Conservation (phyloP, 92 coral and sea anemone genomes). For the Epizoanthus fatuus region DNA sequence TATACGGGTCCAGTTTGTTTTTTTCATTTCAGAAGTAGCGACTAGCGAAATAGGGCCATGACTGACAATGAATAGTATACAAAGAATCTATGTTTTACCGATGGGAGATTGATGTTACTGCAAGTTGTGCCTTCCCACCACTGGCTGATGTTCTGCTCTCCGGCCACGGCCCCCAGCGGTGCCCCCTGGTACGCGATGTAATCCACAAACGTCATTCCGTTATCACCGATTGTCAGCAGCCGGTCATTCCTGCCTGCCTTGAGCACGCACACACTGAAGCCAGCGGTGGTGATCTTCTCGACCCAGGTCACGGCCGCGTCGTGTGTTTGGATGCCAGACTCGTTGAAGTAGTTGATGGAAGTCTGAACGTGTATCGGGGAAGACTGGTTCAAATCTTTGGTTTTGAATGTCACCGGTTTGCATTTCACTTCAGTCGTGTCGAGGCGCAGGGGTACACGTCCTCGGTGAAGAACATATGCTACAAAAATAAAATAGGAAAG, state of each 20-base stretch:
- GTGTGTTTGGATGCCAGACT: slow-evolving; percentile 58
- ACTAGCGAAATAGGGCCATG: too few species aligned
- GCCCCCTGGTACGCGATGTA: slow-evolving; percentile 77
- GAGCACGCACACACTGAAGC: slow-evolving; percentile 73
- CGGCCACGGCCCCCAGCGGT: slow-evolving; percentile 77
- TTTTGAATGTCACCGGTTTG: slow-evolving; percentile 32
- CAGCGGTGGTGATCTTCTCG: slow-evolving; percentile 57
- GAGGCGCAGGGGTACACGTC: slow-evolving; percentile 68
- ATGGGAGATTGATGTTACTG: slow-evolving; percentile 62
- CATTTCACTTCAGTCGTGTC: slow-evolving; percentile 72
- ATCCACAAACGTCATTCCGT: slow-evolving; percentile 78
- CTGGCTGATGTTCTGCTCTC: slow-evolving; percentile 63
- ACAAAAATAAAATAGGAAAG: not conserved
- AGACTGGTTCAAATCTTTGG: slow-evolving; percentile 45
- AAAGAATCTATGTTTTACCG: slow-evolving; percentile 20
- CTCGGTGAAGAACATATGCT: slow-evolving; percentile 77
- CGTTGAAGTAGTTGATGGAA: slow-evolving; percentile 73
- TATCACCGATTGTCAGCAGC: slow-evolving; percentile 57
- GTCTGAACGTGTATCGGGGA: slow-evolving; percentile 43
- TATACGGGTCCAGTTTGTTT: too few species aligned
- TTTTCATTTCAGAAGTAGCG: too few species aligned
- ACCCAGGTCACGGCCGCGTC: slow-evolving; percentile 85
- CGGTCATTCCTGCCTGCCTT: slow-evolving; percentile 83
- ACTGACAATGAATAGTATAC: too few species aligned
- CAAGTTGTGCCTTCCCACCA: slow-evolving; percentile 91